phyloP scores from a whole-genome alignment of 2,797 vertebrate genomes.

The Peromyscus attwateri region DNA sequence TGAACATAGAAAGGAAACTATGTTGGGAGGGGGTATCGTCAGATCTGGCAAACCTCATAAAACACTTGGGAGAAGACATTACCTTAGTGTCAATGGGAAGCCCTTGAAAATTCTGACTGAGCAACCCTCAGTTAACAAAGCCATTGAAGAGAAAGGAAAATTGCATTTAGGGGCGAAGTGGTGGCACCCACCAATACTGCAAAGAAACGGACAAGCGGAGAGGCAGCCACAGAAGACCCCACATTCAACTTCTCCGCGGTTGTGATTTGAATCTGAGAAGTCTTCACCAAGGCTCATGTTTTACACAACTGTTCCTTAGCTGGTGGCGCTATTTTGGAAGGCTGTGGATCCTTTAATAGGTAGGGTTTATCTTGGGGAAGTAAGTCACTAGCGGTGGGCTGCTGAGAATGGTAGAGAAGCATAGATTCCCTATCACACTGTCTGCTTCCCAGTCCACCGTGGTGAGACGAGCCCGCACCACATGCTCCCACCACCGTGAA shows the following conservation, averaged over 20 bases:
- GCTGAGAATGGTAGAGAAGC: background rate
- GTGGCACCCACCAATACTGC: background rate
- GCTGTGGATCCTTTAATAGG: too few relatives aligned
- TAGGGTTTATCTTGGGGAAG: background rate
- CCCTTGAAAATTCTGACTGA: background rate
- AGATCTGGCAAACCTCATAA: background rate
- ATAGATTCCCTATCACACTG: accelerated
- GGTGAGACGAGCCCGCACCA: background rate
- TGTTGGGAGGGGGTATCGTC: background rate
- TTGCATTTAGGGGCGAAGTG: background rate
- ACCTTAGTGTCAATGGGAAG: background rate
- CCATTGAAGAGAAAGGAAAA: slow-evolving; percentile 16
- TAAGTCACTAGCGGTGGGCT: too few relatives aligned
- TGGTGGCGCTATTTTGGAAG: background rate
- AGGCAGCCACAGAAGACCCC: background rate
- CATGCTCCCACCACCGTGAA: background rate
- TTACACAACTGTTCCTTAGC: background rate
- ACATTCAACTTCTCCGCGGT: background rate
- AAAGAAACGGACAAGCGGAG: background rate
- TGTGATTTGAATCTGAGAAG: background rate
- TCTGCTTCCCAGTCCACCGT: too few relatives aligned
- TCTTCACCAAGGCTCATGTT: background rate
- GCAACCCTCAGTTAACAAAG: background rate
- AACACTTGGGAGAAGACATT: background rate
- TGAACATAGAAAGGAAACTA: background rate